Conservation (phyloP, 2,797 vertebrate genomes). For the Podargus strigoides region DNA sequence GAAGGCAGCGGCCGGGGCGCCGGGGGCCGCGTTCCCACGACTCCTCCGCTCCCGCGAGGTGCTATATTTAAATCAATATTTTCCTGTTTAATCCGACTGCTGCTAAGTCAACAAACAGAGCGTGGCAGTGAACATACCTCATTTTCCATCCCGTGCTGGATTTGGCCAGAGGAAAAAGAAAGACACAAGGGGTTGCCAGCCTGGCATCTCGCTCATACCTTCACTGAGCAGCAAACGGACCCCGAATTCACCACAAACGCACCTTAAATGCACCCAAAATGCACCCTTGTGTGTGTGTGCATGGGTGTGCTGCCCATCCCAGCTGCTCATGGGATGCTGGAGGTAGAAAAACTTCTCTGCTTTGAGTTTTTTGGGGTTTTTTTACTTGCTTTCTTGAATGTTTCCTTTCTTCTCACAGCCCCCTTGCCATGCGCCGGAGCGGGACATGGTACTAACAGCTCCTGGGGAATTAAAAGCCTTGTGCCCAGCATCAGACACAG, state of each 20-base stretch:
- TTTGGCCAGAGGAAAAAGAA: not conserved
- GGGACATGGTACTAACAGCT: not conserved
- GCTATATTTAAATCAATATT: slow-evolving; percentile 56
- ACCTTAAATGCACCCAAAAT: not conserved
- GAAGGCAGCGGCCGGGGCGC: not conserved
- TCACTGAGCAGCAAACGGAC: not conserved
- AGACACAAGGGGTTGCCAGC: not conserved
- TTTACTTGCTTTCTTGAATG: not conserved
- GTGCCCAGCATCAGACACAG: not conserved
- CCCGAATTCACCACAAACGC: not conserved
- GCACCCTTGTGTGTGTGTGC: not conserved
- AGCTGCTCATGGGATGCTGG: not conserved
- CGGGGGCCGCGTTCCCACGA: not conserved
- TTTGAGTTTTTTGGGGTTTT: not conserved
- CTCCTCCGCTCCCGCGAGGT: not conserved
- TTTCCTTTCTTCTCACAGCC: not conserved
- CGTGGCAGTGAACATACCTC: not conserved
- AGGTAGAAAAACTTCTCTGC: not conserved
- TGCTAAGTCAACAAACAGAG: slow-evolving; percentile 47
- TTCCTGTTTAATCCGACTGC: slow-evolving; percentile 28
- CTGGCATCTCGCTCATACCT: not conserved
- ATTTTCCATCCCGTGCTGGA: not conserved
- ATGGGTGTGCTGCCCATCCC: not conserved
- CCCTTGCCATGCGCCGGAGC: accelerated
- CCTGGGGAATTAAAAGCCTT: not conserved